These are phyloP conservation scores for Heliornis fulica DNA, from an alignment of 2,113 vertebrate genomes.

Conservation along the genomic window DNA sequence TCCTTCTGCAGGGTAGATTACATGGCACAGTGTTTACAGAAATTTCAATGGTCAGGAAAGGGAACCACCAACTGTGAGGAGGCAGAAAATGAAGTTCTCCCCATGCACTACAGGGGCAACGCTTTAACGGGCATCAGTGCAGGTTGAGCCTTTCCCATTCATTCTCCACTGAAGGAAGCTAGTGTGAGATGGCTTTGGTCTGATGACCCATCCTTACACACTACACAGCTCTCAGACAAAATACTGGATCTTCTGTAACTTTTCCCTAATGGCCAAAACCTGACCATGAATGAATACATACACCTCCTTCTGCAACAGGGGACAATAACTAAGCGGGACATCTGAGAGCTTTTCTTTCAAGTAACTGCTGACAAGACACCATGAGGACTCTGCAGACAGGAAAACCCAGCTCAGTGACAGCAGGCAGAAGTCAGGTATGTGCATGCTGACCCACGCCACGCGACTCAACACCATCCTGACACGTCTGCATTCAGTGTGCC, in stretches of 20 bases:
- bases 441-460: too few species aligned
- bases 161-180: neutral
- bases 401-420: neutral
- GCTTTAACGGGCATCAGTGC: neutral
- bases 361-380: neutral
- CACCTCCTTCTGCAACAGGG: neutral
- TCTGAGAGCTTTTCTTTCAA: neutral
- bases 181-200: neutral
- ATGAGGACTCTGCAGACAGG: fast-evolving
- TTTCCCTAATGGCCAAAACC: neutral
- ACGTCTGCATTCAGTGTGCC: fast-evolving
- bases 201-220: neutral
- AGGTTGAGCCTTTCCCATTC: neutral
- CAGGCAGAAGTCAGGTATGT: neutral
- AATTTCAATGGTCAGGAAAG: neutral
- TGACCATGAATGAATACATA: fast-evolving
- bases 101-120: neutral
- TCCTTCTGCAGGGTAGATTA: neutral
- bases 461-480: fast-evolving
- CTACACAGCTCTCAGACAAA: neutral
- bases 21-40: fast-evolving
- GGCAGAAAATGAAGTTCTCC: neutral
- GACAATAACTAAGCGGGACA: neutral
- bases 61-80: neutral
- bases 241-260: fast-evolving